Evolutionary conservation across 37 sponge, comb jelly and placozoan species (phyloP).

Genomic region (Crambe crambe): DNA sequence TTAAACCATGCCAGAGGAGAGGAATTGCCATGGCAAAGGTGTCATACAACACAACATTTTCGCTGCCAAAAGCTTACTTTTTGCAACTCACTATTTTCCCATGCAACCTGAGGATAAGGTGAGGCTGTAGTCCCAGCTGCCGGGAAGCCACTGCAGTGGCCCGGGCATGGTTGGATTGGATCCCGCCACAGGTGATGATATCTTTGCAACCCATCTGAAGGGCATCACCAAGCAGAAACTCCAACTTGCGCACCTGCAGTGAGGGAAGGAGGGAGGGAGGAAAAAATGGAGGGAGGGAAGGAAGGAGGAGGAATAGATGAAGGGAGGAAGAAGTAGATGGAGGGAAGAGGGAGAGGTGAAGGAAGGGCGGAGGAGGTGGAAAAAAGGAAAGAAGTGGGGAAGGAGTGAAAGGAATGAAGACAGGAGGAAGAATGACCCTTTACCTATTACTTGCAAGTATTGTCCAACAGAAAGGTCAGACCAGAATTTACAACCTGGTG

Average conservation of each 20-base stretch:
- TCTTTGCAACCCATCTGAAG: constrained; percentile 53
- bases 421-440: no score
- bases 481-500: no score
- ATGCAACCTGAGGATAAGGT: constrained; percentile 66
- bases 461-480: no score
- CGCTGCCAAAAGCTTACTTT: no score
- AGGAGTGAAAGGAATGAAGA: not conserved
- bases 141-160: constrained; percentile 83
- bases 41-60: no score
- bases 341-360: no score
- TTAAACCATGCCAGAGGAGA: no score
- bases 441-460: no score
- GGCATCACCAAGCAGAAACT: constrained; percentile 86
- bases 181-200: constrained; percentile 76
- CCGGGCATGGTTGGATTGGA: constrained; percentile 84
- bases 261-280: not conserved
- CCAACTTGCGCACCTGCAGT: constrained; percentile 74
- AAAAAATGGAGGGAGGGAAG: not conserved
- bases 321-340: not conserved
- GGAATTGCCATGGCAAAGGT: not conserved
- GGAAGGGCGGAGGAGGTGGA: no score
- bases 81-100: constrained; percentile 36
- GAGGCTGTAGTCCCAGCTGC: constrained; percentile 78
- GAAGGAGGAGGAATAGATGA: no score
- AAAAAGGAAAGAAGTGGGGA: not conserved